phyloP scores from a whole-genome alignment of 2,113 vertebrate genomes.

The Daphoenositta chrysoptera region DNA sequence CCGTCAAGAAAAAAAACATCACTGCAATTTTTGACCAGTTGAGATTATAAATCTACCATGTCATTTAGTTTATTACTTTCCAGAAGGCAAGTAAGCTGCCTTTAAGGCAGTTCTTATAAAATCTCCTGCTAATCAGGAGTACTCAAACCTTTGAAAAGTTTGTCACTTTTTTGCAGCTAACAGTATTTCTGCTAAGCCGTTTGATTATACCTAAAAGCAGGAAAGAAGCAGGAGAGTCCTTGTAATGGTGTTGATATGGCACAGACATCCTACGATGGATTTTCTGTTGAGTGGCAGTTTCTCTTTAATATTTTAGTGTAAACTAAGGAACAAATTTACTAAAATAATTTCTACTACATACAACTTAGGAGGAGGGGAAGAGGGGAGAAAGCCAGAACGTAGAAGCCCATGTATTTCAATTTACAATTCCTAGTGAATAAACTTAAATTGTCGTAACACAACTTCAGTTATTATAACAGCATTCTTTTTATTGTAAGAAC shows the following conservation, averaged over 20 bases:
- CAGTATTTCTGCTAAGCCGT: background rate
- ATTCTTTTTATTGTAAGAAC: conserved; percentile 10
- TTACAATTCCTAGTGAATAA: conserved; percentile 1
- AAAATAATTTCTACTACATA: background rate
- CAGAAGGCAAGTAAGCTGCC: background rate
- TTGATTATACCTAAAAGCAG: background rate
- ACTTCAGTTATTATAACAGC: background rate
- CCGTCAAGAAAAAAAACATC: background rate
- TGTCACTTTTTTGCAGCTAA: background rate
- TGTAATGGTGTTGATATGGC: background rate
- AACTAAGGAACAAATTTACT: background rate
- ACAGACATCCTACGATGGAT: background rate
- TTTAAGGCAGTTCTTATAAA: background rate
- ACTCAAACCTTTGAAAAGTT: background rate
- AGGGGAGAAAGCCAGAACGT: background rate
- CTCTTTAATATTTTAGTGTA: background rate
- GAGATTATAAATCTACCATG: background rate
- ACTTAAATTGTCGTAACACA: background rate
- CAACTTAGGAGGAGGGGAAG: background rate
- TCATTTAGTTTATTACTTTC: background rate
- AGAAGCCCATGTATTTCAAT: background rate
- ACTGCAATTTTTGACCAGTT: background rate
- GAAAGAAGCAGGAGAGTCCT: background rate
- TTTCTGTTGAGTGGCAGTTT: background rate
- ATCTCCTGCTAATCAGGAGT: background rate